Base-by-base conservation (phyloP, 2,113 vertebrate species). In the Tenrec ecaudatus region DNA sequence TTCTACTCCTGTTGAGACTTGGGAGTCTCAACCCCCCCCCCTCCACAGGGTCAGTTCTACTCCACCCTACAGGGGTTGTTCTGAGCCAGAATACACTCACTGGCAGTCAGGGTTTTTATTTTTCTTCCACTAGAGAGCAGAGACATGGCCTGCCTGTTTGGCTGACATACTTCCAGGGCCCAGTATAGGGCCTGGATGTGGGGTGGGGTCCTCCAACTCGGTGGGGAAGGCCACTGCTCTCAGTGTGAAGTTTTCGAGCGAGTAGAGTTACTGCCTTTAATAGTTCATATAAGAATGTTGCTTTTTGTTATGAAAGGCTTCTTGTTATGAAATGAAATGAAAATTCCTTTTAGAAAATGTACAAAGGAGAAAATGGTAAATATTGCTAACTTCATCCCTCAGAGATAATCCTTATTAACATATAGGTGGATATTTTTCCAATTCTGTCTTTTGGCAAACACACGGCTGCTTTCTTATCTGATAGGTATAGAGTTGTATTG, bases 401-500 rank as follows among this genome's bases (percentile, higher is more conserved):
- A 75, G 57, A 68, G n/a, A 79, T 15, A 53, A 88, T 58, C n/a
- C 11, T 4, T 64, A n/a, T 22, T 76, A 78, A 43, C 25, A 38
- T 53, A 15, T 11, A 64, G 58, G 20, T 84, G 33, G 40, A 3
- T 60, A 62, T 4, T 36, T 27, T 47, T 77, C 60, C 60, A 15
- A 40, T 20, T 20, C 33, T 31, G 69, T 82, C 58, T 81, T 25
- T 89, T 40, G n/a, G n/a, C 33, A 36, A 22, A 11, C 33, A 22
- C 8, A 36, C 6, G 7, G 76, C 10, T 6, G 25, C 31, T 60
- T 78, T 77, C 27, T 86, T 82, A 69, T 36, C 47, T 85, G 87
- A 62, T 4, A 11, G 3, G 3, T 1, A 19, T 0, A 79, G 84
- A 88, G 17, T 12, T 9, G 36, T 1, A 10, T 0, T 40, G 27